phyloP scores from a whole-genome alignment of 37 sponge, comb jelly and placozoan genomes.

The Geodia barretti region DNA sequence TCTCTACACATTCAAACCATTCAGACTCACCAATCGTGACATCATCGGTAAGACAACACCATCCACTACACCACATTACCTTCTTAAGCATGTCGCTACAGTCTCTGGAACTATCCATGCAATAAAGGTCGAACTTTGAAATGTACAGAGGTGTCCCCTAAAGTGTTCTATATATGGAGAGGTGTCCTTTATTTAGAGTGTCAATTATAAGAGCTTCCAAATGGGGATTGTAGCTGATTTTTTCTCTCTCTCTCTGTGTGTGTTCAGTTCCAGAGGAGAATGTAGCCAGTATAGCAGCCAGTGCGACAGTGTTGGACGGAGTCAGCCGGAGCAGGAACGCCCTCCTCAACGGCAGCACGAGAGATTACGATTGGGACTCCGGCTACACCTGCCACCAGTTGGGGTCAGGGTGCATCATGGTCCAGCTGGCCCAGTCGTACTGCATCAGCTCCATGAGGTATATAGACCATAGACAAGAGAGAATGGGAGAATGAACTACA shows the following conservation, averaged over 20 bases:
- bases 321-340: conserved; percentile 85
- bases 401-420: conserved; percentile 74
- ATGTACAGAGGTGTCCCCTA: too few species aligned
- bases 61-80: too few species aligned
- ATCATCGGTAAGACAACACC: conserved; percentile 55
- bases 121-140: too few species aligned
- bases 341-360: conserved; percentile 86
- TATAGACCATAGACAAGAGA: too few species aligned
- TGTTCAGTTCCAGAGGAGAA: conserved; percentile 73
- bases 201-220: too few species aligned
- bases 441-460: conserved; percentile 83
- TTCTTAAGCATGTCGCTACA: too few species aligned
- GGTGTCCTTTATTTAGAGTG: too few species aligned
- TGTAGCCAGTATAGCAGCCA: conserved; percentile 80
- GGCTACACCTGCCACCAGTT: conserved; percentile 99
- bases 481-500: too few species aligned
- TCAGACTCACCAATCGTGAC: conserved; percentile 33
- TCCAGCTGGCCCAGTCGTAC: conserved; percentile 85
- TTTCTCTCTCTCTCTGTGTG: background rate
- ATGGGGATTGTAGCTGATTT: too few species aligned
- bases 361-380: conserved; percentile 97
- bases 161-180: too few species aligned
- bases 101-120: too few species aligned
- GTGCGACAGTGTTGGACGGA: conserved; percentile 94
- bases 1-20: conserved; percentile 64